Percentiles rank a stretch among this genome's conserved stretches.
phyloP scores from a whole-genome alignment of 2,113 vertebrate species.

The Scomber japonicus region DNA sequence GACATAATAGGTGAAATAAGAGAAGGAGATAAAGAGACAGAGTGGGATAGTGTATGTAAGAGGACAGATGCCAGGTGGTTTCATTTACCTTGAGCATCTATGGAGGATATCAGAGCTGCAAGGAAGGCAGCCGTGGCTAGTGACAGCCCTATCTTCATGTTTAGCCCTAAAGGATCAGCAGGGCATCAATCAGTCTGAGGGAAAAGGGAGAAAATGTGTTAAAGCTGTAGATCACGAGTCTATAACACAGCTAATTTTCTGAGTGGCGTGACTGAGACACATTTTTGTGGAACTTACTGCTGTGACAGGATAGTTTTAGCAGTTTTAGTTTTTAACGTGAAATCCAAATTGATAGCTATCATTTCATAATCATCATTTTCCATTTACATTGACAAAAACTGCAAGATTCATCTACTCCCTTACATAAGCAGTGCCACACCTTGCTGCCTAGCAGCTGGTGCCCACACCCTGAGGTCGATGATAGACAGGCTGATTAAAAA shows the following conservation, averaged over 20 bases:
- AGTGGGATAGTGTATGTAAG: slow-evolving; percentile 37
- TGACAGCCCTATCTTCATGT: slow-evolving; percentile 93
- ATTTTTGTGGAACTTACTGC: not conserved
- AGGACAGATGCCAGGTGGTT: slow-evolving; percentile 40
- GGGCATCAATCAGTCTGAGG: slow-evolving; percentile 92
- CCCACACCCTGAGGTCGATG: slow-evolving; percentile 30
- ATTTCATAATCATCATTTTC: not conserved
- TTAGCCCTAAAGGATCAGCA: slow-evolving; percentile 87
- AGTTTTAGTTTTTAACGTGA: not conserved
- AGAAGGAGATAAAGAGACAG: slow-evolving; percentile 43
- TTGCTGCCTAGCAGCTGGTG: slow-evolving; percentile 42
- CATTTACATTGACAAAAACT: not conserved
- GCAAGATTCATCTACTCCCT: slow-evolving; percentile 32
- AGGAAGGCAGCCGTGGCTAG: slow-evolving; percentile 88
- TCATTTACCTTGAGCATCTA: slow-evolving; percentile 95
- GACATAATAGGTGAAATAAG: slow-evolving; percentile 32
- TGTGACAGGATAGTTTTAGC: not conserved
- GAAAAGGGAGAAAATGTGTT: slow-evolving; percentile 44
- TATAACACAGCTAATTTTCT: slow-evolving; percentile 5
- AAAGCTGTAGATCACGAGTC: not conserved
- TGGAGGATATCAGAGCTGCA: slow-evolving; percentile 88
- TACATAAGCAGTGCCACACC: slow-evolving; percentile 64
- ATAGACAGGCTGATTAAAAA: not conserved
- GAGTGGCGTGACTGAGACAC: not conserved
- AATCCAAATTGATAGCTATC: slow-evolving; percentile 11